Conservation (phyloP, 2,797 vertebrate species). For the Sebastes minor region DNA sequence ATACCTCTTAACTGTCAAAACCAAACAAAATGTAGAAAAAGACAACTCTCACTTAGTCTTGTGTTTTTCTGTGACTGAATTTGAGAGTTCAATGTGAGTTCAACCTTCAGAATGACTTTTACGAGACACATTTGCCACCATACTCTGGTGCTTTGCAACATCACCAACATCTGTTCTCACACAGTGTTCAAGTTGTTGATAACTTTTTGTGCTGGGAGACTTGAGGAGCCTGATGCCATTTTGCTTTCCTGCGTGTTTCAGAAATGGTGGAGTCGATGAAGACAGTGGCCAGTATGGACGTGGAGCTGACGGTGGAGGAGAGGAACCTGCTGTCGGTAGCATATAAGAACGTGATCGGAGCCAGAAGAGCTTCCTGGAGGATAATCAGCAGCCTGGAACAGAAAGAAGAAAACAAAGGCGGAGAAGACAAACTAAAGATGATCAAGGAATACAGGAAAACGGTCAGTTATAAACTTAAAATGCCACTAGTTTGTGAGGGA, state of each 20-base stretch:
- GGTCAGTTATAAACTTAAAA: conserved; percentile 78
- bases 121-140: rapidly evolving
- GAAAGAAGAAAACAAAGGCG: conserved; percentile 97
- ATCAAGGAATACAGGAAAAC: conserved; percentile 96
- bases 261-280: conserved; percentile 99
- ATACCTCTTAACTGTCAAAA: too few relatives aligned
- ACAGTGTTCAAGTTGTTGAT: background rate
- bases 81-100: too few relatives aligned
- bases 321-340: conserved; percentile 96
- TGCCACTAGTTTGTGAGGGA: too few relatives aligned
- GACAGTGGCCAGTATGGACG: conserved; percentile 92
- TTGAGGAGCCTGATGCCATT: background rate
- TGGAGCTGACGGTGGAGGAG: conserved; percentile 96
- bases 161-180: background rate
- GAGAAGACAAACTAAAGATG: conserved; percentile 95
- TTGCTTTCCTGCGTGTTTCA: conserved; percentile 51
- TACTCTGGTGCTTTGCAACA: too few relatives aligned
- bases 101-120: too few relatives aligned
- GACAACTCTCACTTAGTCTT: too few relatives aligned
- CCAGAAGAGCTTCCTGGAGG: conserved; percentile 97
- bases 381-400: conserved; percentile 99
- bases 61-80: too few relatives aligned
- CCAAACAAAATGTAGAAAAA: too few relatives aligned
- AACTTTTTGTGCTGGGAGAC: background rate
- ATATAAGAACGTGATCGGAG: conserved; percentile 97